Evolutionary conservation across 2,113 vertebrate genomes (phyloP).

Genomic region (Myotis davidii): DNA sequence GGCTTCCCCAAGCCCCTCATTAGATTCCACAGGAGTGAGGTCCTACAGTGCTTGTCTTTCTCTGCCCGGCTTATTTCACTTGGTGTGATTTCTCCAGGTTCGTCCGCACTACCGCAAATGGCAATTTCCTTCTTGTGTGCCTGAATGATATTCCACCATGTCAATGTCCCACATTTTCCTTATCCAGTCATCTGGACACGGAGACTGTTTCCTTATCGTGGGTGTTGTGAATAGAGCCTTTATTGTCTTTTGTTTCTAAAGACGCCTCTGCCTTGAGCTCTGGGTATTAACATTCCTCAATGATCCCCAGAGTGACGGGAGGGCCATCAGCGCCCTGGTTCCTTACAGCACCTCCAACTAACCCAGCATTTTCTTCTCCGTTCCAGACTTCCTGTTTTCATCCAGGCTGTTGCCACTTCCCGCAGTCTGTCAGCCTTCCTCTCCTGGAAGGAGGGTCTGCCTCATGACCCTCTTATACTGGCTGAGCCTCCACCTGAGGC

Average conservation of each 20-base stretch:
- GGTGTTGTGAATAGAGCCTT: neutral
- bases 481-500: neutral
- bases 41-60: neutral
- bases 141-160: neutral
- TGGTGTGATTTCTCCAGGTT: neutral
- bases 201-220: neutral
- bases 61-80: neutral
- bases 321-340: no score
- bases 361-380: neutral
- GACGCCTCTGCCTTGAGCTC: neutral
- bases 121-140: neutral
- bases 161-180: neutral
- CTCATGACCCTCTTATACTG: accelerated
- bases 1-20: neutral
- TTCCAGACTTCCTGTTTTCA: neutral
- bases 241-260: neutral
- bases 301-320: neutral
- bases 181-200: neutral
- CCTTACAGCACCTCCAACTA: neutral
- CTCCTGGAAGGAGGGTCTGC: neutral
- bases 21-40: neutral
- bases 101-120: neutral
- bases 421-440: neutral
- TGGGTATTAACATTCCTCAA: neutral
- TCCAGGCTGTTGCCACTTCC: accelerated